Evolutionary conservation across 92 coral and sea anemone species (phyloP).

Genomic region (Pocillopora meandrina): DNA sequence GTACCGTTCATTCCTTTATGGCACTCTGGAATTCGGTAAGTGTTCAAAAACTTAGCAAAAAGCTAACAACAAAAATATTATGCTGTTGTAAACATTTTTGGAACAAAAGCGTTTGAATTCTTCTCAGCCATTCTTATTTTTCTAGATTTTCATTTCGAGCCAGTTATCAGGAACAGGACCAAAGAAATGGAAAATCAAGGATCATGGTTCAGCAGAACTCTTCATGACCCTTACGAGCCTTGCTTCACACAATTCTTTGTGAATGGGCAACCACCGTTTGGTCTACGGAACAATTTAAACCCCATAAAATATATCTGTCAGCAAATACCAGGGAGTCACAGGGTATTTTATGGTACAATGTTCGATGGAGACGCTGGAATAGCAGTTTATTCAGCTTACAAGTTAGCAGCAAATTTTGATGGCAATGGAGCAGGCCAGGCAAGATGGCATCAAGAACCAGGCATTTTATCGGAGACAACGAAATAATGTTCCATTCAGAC

Average conservation of each 20-base stretch:
- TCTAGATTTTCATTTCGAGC: no score
- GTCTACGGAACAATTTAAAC: neutral
- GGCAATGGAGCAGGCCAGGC: neutral
- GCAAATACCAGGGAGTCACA: neutral
- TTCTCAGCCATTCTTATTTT: no score
- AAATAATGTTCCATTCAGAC: no score
- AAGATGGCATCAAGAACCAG: neutral
- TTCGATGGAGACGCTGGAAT: neutral
- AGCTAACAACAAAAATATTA: no score
- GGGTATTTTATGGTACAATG: slow-evolving; percentile 2
- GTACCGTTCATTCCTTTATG: no score
- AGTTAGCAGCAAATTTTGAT: neutral
- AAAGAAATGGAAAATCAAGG: no score
- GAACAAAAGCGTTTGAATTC: no score
- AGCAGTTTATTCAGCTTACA: slow-evolving; percentile 20
- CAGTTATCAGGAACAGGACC: no score
- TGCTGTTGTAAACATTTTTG: no score
- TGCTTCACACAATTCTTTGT: slow-evolving; percentile 3
- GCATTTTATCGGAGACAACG: neutral
- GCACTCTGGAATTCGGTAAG: no score
- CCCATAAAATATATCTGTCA: neutral
- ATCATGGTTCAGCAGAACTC: no score
- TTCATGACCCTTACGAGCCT: neutral
- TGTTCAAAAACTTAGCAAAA: no score
- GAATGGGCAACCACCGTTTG: neutral